Evolutionary conservation across 2,113 vertebrate genomes (phyloP).

Genomic region (Chaenocephalus aceratus): DNA sequence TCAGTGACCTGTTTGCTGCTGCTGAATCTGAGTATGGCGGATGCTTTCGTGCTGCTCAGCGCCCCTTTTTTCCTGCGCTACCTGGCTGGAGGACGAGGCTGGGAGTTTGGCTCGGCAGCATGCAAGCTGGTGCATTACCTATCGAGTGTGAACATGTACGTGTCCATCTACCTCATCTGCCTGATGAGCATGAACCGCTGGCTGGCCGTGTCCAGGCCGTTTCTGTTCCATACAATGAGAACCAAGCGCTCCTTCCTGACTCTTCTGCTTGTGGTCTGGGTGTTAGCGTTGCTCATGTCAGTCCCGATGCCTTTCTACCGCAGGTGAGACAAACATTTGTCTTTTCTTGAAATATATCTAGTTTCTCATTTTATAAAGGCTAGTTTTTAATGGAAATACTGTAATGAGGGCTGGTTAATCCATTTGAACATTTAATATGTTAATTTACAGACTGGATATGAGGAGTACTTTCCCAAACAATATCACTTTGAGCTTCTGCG

Average conservation of each 20-base stretch:
- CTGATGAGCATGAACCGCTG: conserved; percentile 92
- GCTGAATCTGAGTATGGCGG: conserved; percentile 87
- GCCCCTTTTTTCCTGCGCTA: conserved; percentile 87
- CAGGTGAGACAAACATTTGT: conserved; percentile 66
- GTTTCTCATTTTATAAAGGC: too few species aligned
- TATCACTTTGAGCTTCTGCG: conserved; percentile 16
- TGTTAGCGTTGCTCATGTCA: conserved; percentile 83
- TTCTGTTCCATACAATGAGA: conserved; percentile 86
- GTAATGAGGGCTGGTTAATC: background rate
- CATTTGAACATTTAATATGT: too few species aligned
- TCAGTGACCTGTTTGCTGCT: conserved; percentile 89
- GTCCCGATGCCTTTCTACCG: conserved; percentile 89
- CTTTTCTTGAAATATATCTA: too few species aligned
- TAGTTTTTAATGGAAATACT: background rate
- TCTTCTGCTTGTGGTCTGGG: conserved; percentile 85
- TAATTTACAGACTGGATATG: background rate
- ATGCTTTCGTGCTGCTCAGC: conserved; percentile 86
- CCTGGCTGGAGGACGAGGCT: conserved; percentile 74
- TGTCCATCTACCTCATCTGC: conserved; percentile 91
- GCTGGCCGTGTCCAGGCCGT: conserved; percentile 65
- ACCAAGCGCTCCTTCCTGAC: conserved; percentile 81
- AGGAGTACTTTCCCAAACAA: background rate
- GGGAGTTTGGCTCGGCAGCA: conserved; percentile 85
- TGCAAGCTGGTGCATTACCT: conserved; percentile 91
- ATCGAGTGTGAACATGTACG: conserved; percentile 90